Base-by-base conservation (phyloP, 2,113 vertebrate species). In the Callaeas wilsoni region DNA sequence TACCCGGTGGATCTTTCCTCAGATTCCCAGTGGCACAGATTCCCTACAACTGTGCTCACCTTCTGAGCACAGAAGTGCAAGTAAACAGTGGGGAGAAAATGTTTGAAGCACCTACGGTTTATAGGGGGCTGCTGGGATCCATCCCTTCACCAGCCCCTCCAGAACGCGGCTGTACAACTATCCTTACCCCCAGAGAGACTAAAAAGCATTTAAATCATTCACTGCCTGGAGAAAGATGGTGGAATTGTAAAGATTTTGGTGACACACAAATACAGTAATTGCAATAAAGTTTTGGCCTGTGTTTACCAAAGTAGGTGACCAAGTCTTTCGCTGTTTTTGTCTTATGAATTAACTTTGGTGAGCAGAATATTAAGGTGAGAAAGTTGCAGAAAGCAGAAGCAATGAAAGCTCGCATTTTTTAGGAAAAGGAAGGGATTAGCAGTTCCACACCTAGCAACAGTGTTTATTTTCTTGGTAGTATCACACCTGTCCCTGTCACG, bases 131-230 rank as follows among this genome's bases (percentile, higher is more conserved):
- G 56, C 44, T 50, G 49, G 32, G 33, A 8, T 49, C 30, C 47
- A 6, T 29, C 39, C 30, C 19, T 37, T 47, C 26, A 13, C 16
- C 76, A 59, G 12, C 46, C 39, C 42, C 37, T 76, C 50, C n/a
- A 3, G 46, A 30, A 19, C 0, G 2, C 25, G n/a, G 33, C 13
- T 0, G 0, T 16, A 9, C 15, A 64, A 2, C 17, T 59, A 1
- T 16, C 44, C 56, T 30, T 27, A 8, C 5, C 18, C 14, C 9
- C 55, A 7, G 8, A 1, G 39, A 15, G n/a, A 15, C 55, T 29
- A 2, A 22, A 44, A 52, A 78, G 25, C 44, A 7, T 35, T 76
- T 12, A 9, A 5, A 17, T 33, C 32, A 41, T 12, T 20, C 53
- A 16, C 41, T 69, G 53, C 56, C 59, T 33, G 41, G 14, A 30